Evolutionary conservation across 2,888 invertebrate genomes (phyloP).

Genomic region (Clivina fossor): DNA sequence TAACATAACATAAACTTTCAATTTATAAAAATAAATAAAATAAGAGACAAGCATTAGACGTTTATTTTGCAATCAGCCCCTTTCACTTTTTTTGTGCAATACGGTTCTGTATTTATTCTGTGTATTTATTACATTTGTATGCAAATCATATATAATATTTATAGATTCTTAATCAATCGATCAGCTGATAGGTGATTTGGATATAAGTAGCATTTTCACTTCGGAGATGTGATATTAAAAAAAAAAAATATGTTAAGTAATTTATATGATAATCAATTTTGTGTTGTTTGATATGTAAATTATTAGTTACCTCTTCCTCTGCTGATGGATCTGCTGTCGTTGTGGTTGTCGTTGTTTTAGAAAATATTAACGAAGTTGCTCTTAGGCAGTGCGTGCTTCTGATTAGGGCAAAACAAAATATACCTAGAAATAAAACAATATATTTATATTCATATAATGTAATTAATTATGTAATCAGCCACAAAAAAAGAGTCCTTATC

Average conservation of each 20-base stretch:
- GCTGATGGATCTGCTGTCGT: constrained; percentile 47
- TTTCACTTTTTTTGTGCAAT: constrained; percentile 13
- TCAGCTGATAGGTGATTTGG: not conserved
- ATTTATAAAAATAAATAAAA: not conserved
- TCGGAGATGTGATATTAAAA: not conserved
- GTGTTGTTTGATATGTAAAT: not conserved
- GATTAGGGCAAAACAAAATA: constrained; percentile 56
- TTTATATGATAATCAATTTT: too few species aligned
- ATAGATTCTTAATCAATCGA: not conserved
- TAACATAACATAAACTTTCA: not conserved
- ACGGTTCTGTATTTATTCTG: not conserved
- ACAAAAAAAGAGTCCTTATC: not conserved
- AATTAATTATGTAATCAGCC: not conserved
- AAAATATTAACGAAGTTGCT: constrained; percentile 64
- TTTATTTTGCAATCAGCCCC: not conserved
- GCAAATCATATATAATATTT: not conserved
- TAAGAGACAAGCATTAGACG: not conserved
- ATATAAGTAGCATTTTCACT: not conserved
- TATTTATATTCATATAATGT: not conserved
- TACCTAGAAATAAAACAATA: constrained; percentile 47
- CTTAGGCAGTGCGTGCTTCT: constrained; percentile 58
- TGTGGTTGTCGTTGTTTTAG: constrained; percentile 58
- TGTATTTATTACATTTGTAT: not conserved
- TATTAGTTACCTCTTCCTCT: constrained; percentile 50
- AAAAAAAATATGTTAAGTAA: not conserved